Evolutionary conservation across 1,140 invertebrate species (phyloP).

Genomic region (Drosophila leontia): DNA sequence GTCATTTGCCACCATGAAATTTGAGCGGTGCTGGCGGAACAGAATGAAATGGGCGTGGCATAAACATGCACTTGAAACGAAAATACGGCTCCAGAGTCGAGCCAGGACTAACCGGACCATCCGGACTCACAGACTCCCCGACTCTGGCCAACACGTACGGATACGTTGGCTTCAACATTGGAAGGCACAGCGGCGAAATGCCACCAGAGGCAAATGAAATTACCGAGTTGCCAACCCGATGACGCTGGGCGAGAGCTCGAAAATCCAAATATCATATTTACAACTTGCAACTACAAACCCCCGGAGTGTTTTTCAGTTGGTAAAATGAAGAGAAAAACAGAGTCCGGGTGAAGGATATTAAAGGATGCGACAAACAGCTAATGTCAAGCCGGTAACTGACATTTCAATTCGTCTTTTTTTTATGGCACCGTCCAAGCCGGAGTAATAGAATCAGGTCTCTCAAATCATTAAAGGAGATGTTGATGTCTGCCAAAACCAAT

Average conservation of each 20-base stretch:
- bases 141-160: constrained; percentile 62
- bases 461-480: neutral
- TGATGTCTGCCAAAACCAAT: neutral
- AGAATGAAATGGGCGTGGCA: constrained; percentile 46
- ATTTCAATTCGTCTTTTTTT: constrained; percentile 55
- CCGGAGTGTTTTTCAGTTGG: constrained; percentile 32
- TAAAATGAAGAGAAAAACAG: constrained; percentile 24
- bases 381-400: constrained; percentile 67
- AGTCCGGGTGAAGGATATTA: constrained; percentile 31
- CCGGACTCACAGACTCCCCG: constrained; percentile 13
- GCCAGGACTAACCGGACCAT: constrained; percentile 14
- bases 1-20: constrained; percentile 76
- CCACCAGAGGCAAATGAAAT: constrained; percentile 78
- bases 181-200: constrained; percentile 57
- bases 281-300: constrained; percentile 59
- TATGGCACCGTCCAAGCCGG: constrained; percentile 8
- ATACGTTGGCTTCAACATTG: constrained; percentile 26
- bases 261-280: constrained; percentile 82
- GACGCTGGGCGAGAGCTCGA: constrained; percentile 55
- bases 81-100: constrained; percentile 21
- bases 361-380: constrained; percentile 43
- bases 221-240: constrained; percentile 53
- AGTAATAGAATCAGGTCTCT: constrained; percentile 40
- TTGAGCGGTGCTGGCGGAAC: constrained; percentile 14
- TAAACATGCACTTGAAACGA: constrained; percentile 65